Evolutionary conservation across 1,140 invertebrate species (phyloP), one percentile per base, ranked within the genome.

Genomic region (Pseudomyrmex dendroicus): DNA sequence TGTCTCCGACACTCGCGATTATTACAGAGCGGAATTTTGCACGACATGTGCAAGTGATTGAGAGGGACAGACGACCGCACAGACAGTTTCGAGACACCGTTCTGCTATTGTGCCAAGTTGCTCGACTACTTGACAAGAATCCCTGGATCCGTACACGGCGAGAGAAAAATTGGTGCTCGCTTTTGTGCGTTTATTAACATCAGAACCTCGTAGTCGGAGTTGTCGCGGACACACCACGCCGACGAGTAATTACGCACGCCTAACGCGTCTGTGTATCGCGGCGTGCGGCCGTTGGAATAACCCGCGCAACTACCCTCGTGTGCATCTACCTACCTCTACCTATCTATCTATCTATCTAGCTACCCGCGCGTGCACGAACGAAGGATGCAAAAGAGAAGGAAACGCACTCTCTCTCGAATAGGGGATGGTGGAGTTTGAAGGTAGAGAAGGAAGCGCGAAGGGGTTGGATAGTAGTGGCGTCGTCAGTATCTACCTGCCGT

Each of bases 171-270:
- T 77, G 72, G 46, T 50, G 66, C 22, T 56, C 20, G 46, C 46
- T 46, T 7, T 35, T 35, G 13, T 22, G 35, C 77, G 68, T 85
- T 83, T 59, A 83, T 88, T 88, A 88, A 88, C 84, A 74, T 85
- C 35, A 88, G 50, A 80, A 78, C 17, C 25, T 20, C 68, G 50
- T 73, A 48, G 63, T 59, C 46, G 44, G 22, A 78, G 44, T 78
- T 48, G 62, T 83, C 48, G 54, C 70, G 52, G 54, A 10, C 56
- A 84, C 52, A 82, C 83, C 22, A 83, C 52, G 83, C 46, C 77
- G 84, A 86, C 77, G 86, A 88, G 77, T 89, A 88, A 89, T 90
- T 89, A 89, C 73, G 86, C 86, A 88, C 88, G 86, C 76, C 80
- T 86, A 87, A 89, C 89, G 88, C 74, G 80, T 46, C 61, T 48